Conservation (phyloP, 92 coral and sea anemone genomes). For the Phenganax marumi region DNA sequence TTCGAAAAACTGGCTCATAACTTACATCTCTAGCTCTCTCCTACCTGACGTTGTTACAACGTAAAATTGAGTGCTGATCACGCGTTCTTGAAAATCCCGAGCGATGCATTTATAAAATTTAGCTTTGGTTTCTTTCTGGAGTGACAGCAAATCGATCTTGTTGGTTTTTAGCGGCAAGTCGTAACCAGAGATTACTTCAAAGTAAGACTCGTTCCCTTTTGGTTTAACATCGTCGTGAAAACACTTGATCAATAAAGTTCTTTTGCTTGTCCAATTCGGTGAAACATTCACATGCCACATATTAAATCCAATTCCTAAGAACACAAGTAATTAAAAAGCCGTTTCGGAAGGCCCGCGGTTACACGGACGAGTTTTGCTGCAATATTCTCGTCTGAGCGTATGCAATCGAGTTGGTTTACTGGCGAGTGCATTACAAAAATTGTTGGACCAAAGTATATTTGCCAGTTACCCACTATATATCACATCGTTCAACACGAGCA, state of each 20-base stretch:
- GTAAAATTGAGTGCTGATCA: conserved; percentile 24
- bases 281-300: neutral
- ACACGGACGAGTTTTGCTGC: neutral
- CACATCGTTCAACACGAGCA: too few species aligned
- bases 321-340: neutral
- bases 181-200: neutral
- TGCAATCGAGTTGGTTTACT: too few species aligned
- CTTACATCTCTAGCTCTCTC: neutral
- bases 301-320: conserved; percentile 27
- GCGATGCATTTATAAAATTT: conserved; percentile 27
- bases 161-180: neutral
- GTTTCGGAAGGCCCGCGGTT: neutral
- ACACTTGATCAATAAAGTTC: neutral
- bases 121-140: neutral
- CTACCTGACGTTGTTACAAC: neutral
- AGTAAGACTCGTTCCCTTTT: neutral
- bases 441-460: too few species aligned
- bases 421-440: too few species aligned
- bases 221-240: neutral
- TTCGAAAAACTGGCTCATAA: too few species aligned
- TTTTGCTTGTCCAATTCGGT: neutral
- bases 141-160: too few species aligned
- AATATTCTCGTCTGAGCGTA: neutral
- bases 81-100: neutral
- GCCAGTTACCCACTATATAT: too few species aligned